Base-by-base conservation (phyloP, 2,888 invertebrate species). In the Xanthorhoe designata region DNA sequence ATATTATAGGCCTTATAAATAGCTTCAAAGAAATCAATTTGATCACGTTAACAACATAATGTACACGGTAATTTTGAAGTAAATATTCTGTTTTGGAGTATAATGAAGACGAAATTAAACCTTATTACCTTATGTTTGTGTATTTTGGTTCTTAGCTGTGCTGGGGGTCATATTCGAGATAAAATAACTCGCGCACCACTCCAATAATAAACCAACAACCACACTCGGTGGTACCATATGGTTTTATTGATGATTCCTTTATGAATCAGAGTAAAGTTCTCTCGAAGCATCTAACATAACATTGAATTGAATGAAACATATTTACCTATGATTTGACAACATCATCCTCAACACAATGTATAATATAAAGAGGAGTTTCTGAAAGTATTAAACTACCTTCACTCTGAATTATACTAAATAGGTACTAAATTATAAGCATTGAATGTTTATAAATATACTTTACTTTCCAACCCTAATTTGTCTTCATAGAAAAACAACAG, bases 151-250 rank as follows among this genome's bases (percentile, higher is more conserved):
- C 51, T 42, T 51, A 56, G 18, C 63, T 53, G 18, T 69, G 75
- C 80, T 70, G 80, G 81, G 80, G 83, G 81, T 77, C 71, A 75
- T 50, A 65, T 32, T 64, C 64, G 56, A 61, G 65, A 75, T 68
- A 56, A 69, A 75, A 73, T 71, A 66, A 66, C 61, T n/a, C 24
- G 1, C 29, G 15, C 57, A n/a, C n/a, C 15, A 50, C 50, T 61
- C 75, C 75, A 80, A 77, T 77, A 75, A 81, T 82, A 83, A 77
- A 66, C 64, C 64, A 63, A 53, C 52, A 66, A 67, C 71, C 74
- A 78, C 82, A 75, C 74, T 71, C 45, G 42, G 71, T 69, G 71
- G 66, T 69, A 19, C 38, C 17, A 24, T 51, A 24, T 59, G 8
- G 51, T 51, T n/a, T 24, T 29, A 32, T n/a, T n/a, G 42, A 35